Evolutionary conservation across 35 echinoderm and acorn worm species (phyloP), one percentile per base, ranked within the genome.

Genomic region (Lytechinus pictus): DNA sequence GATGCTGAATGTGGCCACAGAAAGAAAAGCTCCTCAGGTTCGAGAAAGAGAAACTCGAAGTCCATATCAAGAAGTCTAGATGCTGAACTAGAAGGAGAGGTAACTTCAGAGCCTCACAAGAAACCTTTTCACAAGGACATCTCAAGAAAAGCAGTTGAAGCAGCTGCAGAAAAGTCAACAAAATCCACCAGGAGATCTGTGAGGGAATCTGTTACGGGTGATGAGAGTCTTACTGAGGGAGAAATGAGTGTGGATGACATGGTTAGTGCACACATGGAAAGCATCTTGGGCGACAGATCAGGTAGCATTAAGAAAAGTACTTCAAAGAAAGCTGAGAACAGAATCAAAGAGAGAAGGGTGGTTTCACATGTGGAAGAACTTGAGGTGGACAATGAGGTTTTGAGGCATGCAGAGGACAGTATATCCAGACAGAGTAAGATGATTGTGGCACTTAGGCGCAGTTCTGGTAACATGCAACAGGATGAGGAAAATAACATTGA

Each of bases 381-480:
- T 93, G 55, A 57, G 10, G 52, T 55, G 27, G 54, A 93, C 3
- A 3, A 57, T 7, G 55, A 55, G n/a, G 92, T 93, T 19, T 24
- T 55, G 54, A 54, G 52, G 12, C 54, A 12, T 55, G 92, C 55
- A 93, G 53, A 93, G n/a, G 92, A 93, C 27, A 57, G n/a, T 54
- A 93, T 57, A 19, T 93, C 92, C n/a, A 93, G 92, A 93, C 92
- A 24, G 52, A 55, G 92, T 54, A 93, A 93, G 27, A 93, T 57
- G 55, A 54, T 93, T 33, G 92, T 13, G 52, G 92, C 92, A 53
- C 11, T 93, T 10, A 9, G 57, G 53, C 29, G 52, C 28, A 90
- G 88, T 44, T 52, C 4, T 52, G 2, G 52, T 52, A 33, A 54
- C 52, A 90, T 52, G 9, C 14, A 54, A 13, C 16, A 54, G 14